Evolutionary conservation across 2,797 vertebrate genomes (phyloP), one percentile per base, ranked within the genome.

Genomic region (Helicolenus hilgendorfi): DNA sequence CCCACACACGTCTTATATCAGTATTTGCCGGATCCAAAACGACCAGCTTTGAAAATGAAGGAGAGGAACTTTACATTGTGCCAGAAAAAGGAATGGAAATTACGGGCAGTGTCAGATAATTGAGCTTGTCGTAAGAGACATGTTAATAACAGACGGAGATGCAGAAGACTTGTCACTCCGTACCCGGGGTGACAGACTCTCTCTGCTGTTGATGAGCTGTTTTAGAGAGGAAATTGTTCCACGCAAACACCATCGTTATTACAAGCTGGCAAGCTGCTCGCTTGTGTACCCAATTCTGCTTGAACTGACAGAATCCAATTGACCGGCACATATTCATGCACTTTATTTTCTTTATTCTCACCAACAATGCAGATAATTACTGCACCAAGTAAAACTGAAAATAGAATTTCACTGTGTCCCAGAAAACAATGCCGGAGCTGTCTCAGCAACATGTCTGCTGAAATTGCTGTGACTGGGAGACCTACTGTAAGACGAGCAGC

Each of bases 291-390:
- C 96, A 97, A 97, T 97, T 97, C 97, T 96, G 97, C 96, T 96
- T 96, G 96, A 97, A 98, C 97, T 98, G 97, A 98, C 97, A 98
- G 97, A 98, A 97, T 98, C 97, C 97, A 97, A 98, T 98, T 98
- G 97, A 98, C 97, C 97, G 97, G 96, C 97, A 97, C 96, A 97
- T 96, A 97, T 97, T 97, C 97, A 97, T 97, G 96, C 96, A 97
- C 97, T 98, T 97, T 98, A 97, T 98, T 98, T 97, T 97, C 97
- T 98, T 98, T 98, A 98, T 98, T 97, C 96, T 97, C 93, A 91
- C 95, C 97, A 97, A 98, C 97, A 98, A 98, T 98, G 97, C 96
- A 94, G 96, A 98, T 98, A 98, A 98, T 98, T 98, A 98, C 97
- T 96, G 96, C 97, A 96, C 94, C 96, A 94, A 97, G 97, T 97